These are phyloP conservation scores for Diadophis punctatus DNA, from an alignment of 2,113 vertebrate species.

Conservation along the genomic window DNA sequence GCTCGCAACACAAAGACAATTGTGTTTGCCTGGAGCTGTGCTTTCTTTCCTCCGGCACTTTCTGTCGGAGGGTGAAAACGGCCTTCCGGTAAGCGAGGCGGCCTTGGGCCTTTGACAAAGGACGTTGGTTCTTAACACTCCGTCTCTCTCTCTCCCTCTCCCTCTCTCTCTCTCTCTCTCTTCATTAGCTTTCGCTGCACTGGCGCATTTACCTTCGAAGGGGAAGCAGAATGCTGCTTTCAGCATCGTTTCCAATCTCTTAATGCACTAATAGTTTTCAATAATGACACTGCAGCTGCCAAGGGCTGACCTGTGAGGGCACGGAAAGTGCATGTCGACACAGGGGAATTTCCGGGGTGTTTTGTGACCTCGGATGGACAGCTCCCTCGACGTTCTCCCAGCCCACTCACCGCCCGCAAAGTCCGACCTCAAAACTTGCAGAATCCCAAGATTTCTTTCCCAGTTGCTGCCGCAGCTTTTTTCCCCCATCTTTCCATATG, in stretches of 20 bases:
- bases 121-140: conserved; percentile 36
- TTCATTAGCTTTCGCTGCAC: conserved; percentile 58
- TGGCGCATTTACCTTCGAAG: conserved; percentile 46
- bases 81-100: conserved; percentile 43
- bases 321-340: not conserved
- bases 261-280: conserved; percentile 40
- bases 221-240: conserved; percentile 59
- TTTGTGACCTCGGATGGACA: not conserved
- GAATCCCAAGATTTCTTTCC: not conserved
- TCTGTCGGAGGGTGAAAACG: conserved; percentile 40
- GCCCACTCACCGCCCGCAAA: not conserved
- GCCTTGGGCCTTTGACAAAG: conserved; percentile 55
- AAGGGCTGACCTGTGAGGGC: conserved; percentile 1
- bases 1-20: not conserved
- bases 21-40: not conserved
- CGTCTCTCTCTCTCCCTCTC: conserved; percentile 46
- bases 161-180: conserved; percentile 48
- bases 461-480: not conserved
- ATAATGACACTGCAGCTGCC: not conserved
- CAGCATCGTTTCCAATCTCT: conserved; percentile 45
- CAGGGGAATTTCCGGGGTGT: not conserved
- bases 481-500: fast-evolving
- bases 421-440: not conserved
- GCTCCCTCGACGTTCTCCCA: not conserved
- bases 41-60: not conserved